phyloP scores from a whole-genome alignment of 2,113 vertebrate genomes.

The Nesoenas mayeri region DNA sequence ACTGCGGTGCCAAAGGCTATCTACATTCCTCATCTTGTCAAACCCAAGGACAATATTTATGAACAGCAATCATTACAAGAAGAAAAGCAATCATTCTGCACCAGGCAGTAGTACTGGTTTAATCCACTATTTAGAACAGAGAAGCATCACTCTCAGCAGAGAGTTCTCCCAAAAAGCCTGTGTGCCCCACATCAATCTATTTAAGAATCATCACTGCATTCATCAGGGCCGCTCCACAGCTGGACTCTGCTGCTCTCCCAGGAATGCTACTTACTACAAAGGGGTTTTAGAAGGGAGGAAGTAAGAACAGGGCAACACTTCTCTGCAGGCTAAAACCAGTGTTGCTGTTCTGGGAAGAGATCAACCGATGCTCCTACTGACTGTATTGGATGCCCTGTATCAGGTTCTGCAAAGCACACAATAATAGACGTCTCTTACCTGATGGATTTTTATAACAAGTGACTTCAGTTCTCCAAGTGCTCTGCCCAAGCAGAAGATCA shows the following conservation, averaged over 20 bases:
- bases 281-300: not conserved
- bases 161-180: not conserved
- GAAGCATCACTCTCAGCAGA: not conserved
- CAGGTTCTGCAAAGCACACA: not conserved
- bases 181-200: not conserved
- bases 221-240: not conserved
- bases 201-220: not conserved
- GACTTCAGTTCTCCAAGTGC: not conserved
- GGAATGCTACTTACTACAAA: not conserved
- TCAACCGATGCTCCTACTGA: not conserved
- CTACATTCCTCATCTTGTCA: not conserved
- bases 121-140: not conserved
- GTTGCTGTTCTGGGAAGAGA: not conserved
- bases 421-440: not conserved
- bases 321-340: not conserved
- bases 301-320: not conserved
- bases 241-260: not conserved
- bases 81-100: not conserved
- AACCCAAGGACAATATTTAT: not conserved
- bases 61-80: not conserved
- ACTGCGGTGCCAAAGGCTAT: not conserved
- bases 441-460: not conserved
- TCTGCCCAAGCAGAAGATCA: not conserved
- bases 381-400: not conserved
- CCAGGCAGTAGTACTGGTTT: not conserved